Evolutionary conservation across 2,797 vertebrate species (phyloP).

Genomic region (Syndactyla subalaris): DNA sequence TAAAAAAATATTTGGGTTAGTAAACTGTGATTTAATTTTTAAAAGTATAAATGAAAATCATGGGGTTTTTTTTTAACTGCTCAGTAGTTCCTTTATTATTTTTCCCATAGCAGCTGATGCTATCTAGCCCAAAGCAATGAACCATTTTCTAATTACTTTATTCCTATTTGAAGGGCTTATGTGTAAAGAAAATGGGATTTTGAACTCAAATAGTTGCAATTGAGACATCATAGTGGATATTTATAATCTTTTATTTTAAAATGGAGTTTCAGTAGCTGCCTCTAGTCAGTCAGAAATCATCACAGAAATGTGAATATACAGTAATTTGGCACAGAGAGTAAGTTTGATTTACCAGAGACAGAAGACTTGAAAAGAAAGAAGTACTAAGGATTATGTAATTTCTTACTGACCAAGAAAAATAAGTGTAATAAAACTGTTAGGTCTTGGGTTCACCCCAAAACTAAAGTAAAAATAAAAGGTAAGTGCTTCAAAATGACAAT

Average conservation of each 20-base stretch:
- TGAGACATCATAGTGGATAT: background rate
- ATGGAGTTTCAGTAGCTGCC: background rate
- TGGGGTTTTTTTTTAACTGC: background rate
- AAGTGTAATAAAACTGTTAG: background rate
- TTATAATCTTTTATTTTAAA: background rate
- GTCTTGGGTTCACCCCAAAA: background rate
- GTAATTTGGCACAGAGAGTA: background rate
- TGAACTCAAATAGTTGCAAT: background rate
- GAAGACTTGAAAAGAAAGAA: background rate
- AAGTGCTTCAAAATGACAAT: background rate
- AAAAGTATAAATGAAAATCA: background rate
- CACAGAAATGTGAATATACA: background rate
- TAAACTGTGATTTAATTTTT: background rate
- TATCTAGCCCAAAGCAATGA: background rate
- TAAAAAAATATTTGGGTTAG: background rate
- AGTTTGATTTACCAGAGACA: background rate
- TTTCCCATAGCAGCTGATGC: background rate
- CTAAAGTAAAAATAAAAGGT: background rate
- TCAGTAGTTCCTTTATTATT: background rate
- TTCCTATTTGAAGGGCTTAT: background rate
- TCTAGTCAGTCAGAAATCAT: background rate
- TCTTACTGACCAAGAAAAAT: background rate
- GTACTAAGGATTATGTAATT: background rate
- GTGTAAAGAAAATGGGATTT: background rate
- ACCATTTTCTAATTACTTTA: background rate